Evolutionary conservation across 2,113 vertebrate genomes (phyloP), one percentile per base, ranked within the genome.

Genomic region (Callorhinus ursinus): DNA sequence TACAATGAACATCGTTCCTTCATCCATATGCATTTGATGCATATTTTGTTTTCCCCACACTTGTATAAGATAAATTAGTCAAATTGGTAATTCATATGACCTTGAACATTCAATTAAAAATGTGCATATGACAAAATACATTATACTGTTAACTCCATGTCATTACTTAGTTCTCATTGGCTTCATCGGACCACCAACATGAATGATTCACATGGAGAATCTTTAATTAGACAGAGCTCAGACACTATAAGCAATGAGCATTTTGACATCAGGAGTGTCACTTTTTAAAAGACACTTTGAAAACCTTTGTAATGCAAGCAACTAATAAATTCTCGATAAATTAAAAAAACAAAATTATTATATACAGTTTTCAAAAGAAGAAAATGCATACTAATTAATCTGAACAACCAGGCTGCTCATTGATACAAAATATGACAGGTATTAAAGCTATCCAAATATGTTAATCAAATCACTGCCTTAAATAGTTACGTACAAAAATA

Each of bases 321-420:
- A 96, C n/a, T 93, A 83, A n/a, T 83, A 49, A 87, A 55, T 93
- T 96, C 24, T 88, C 84, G 26, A 80, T 57, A 93, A 97, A 67
- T 11, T 39, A 92, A 86, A 83, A 28, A 12, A 97, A 4, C 7
- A 69, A 65, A 96, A 88, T 57, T 39, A 80, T 93, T 93, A 67
- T 67, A 84, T 31, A n/a, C 11, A 61, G 3, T 80, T 90, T 96
- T 87, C 16, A 91, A 74, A 24, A 46, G 33, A 85, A 95, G 39
- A 86, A 57, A 24, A n/a, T 57, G 65, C 11, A 3, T 79, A n/a
- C 2, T 28, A 89, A 86, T 67, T 36, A 33, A 81, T 51, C 1
- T 71, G 67, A 93, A 51, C 49, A 39, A 31, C 1, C n/a, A 16
- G 28, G 1, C 5, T 93, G 57, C 8, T 53, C 63, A 88, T 69